Conservation (phyloP, 2,797 vertebrate species). For the Eleutherodactylus coqui region DNA sequence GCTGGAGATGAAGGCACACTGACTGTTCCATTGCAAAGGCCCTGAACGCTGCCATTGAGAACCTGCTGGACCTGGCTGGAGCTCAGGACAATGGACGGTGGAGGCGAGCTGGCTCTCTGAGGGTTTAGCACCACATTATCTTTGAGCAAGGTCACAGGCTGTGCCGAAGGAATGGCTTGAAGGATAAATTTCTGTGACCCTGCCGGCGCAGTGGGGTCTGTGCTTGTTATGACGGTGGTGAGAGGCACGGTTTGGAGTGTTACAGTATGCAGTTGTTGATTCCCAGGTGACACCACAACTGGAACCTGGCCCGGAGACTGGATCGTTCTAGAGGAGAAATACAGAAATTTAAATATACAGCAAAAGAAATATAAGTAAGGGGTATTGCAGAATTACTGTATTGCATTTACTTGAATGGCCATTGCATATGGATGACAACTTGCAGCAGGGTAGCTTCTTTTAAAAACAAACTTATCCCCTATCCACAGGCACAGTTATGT, state of each 20-base stretch:
- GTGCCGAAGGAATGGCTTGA: slow-evolving; percentile 83
- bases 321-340: slow-evolving; percentile 72
- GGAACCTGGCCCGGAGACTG: slow-evolving; percentile 79
- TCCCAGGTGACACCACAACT: slow-evolving; percentile 78
- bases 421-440: not conserved
- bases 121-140: slow-evolving; percentile 79
- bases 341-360: not conserved
- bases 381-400: not conserved
- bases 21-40: slow-evolving; percentile 77
- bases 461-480: no score
- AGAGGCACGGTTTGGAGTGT: slow-evolving; percentile 85
- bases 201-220: slow-evolving; percentile 77
- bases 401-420: not conserved
- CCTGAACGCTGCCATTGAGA: slow-evolving; percentile 75
- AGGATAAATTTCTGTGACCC: slow-evolving; percentile 80
- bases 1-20: slow-evolving; percentile 74
- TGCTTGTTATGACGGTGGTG: slow-evolving; percentile 81
- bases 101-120: slow-evolving; percentile 74
- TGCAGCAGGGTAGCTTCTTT: no score
- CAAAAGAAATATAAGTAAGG: not conserved
- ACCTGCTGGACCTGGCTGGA: slow-evolving; percentile 78
- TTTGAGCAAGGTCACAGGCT: slow-evolving; percentile 81
- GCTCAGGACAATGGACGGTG: slow-evolving; percentile 75
- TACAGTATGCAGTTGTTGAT: slow-evolving; percentile 80
- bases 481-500: no score